These are phyloP conservation scores for Plecturocebus donacophilus DNA, from an alignment of 2,113 vertebrate genomes.

Conservation along the genomic window DNA sequence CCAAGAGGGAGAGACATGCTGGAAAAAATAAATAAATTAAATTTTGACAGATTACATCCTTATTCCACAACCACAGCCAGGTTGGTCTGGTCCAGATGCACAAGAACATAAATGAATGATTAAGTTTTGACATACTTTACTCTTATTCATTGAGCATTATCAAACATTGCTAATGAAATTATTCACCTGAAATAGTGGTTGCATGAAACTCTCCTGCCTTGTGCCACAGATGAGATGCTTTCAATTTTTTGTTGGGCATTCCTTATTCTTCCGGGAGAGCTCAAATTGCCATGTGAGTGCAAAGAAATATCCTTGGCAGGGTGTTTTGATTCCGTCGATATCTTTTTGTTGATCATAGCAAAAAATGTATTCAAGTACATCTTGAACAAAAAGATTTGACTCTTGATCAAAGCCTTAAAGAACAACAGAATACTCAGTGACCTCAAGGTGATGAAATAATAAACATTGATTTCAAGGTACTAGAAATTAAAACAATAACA, in stretches of 20 bases:
- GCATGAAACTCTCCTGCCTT: background rate
- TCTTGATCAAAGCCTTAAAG: background rate
- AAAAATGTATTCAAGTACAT: background rate
- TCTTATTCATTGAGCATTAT: background rate
- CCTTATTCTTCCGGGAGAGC: background rate
- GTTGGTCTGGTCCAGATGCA: background rate
- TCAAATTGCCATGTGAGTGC: background rate
- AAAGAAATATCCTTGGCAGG: background rate
- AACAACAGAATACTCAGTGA: background rate
- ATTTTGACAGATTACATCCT: background rate
- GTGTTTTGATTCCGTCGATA: conserved; percentile 2
- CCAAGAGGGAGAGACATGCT: no score
- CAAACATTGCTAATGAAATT: background rate
- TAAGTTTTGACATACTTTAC: background rate
- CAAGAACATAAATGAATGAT: background rate
- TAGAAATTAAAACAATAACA: background rate
- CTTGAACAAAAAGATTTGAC: background rate
- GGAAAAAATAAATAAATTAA: background rate
- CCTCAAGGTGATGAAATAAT: background rate
- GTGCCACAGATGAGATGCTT: background rate
- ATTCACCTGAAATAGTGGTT: background rate
- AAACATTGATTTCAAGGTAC: background rate
- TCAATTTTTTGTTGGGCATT: background rate
- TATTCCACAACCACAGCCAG: background rate
- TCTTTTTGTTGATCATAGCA: conserved; percentile 21